Evolutionary conservation across 2,797 vertebrate genomes (phyloP).

Genomic region (Myripristis jacobus): DNA sequence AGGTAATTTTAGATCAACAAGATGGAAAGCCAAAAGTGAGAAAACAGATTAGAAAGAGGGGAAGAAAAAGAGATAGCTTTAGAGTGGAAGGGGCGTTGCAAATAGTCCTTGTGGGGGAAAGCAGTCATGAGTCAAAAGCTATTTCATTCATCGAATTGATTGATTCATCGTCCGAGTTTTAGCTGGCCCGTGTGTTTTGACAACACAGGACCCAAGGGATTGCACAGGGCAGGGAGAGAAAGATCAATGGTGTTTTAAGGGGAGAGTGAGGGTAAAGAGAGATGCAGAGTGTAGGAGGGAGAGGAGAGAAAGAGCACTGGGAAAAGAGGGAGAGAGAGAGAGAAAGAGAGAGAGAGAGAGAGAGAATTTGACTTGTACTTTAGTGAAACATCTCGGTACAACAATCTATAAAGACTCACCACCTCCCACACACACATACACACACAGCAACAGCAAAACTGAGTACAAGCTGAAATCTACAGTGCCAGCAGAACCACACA

Average conservation of each 20-base stretch:
- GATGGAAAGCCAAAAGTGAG: not conserved
- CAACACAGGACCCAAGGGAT: slow-evolving; percentile 59
- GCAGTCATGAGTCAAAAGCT: slow-evolving; percentile 35
- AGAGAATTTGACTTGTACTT: no score
- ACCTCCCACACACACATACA: not conserved
- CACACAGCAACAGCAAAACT: slow-evolving; percentile 11
- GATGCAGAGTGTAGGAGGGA: slow-evolving; percentile 24
- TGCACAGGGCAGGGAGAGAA: slow-evolving; percentile 29
- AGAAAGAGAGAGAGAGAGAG: no score
- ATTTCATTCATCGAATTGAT: slow-evolving; percentile 71
- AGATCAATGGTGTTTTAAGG: slow-evolving; percentile 67
- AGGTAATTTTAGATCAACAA: not conserved
- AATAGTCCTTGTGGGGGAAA: slow-evolving; percentile 43
- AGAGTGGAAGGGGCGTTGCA: not conserved
- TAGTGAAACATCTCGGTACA: no score
- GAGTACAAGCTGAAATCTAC: slow-evolving; percentile 29
- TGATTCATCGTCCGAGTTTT: slow-evolving; percentile 69
- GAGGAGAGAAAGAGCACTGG: no score
- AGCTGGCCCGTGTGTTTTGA: slow-evolving; percentile 64
- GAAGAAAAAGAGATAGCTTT: not conserved
- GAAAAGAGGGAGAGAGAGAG: no score
- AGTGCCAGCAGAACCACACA: slow-evolving; percentile 35
- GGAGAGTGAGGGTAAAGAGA: slow-evolving; percentile 35
- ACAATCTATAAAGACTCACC: no score
- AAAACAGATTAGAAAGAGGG: not conserved